phyloP scores from a whole-genome alignment of 1,140 invertebrate genomes.

The Bradynema listronoti region DNA sequence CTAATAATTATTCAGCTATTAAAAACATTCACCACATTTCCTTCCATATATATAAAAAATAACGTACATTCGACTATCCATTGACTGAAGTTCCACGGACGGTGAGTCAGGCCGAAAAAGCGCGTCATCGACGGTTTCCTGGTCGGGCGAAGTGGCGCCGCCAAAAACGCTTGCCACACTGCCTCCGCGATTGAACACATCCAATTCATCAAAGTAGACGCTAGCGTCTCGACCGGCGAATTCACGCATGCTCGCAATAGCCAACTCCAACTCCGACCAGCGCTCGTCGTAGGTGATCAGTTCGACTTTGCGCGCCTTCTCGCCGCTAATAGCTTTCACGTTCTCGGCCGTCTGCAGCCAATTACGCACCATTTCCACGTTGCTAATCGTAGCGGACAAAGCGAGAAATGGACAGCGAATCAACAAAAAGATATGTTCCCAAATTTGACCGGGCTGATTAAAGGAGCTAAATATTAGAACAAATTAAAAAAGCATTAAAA shows the following conservation, averaged over 20 bases:
- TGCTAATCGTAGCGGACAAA: constrained; percentile 53
- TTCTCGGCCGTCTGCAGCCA: constrained; percentile 48
- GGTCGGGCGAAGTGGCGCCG: neutral
- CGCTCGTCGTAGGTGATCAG: constrained; percentile 53
- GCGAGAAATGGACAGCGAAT: constrained; percentile 56
- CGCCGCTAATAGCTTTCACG: constrained; percentile 30
- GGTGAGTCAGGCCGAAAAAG: neutral
- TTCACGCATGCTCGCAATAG: constrained; percentile 34
- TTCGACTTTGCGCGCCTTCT: constrained; percentile 35
- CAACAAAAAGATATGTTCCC: constrained; percentile 57
- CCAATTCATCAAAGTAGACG: neutral
- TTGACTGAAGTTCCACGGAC: no score
- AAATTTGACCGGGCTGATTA: constrained; percentile 48
- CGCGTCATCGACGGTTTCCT: neutral
- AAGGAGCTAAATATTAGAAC: constrained; percentile 25
- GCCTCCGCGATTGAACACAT: constrained; percentile 11
- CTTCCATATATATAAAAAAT: no score
- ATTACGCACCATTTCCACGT: constrained; percentile 42
- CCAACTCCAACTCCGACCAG: constrained; percentile 54
- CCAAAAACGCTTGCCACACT: constrained; percentile 5
- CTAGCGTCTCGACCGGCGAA: neutral
- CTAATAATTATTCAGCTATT: no score
- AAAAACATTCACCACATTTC: no score
- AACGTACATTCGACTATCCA: no score
- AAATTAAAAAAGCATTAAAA: neutral